Percentiles rank a stretch among this genome's conserved stretches.
Evolutionary conservation across 2,888 invertebrate genomes (phyloP).

Genomic region (Caenorhabditis sp.): DNA sequence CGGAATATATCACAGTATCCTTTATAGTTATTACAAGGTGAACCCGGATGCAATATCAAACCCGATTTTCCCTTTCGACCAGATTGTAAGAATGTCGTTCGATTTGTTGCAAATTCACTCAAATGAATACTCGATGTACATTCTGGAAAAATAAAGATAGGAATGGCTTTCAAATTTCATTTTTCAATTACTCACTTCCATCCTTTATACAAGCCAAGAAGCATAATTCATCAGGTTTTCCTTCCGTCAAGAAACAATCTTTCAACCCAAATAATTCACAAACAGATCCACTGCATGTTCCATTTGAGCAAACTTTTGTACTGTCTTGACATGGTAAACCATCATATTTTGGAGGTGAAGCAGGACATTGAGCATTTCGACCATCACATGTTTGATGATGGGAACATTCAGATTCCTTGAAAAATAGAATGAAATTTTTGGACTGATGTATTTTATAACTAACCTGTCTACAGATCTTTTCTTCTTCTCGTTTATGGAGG

Average conservation of each 20-base stretch:
- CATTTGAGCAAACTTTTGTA: constrained; percentile 79
- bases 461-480: constrained; percentile 73
- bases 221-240: constrained; percentile 79
- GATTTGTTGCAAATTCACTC: constrained; percentile 61
- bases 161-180: not conserved
- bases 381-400: constrained; percentile 66
- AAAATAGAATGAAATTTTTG: not conserved
- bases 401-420: constrained; percentile 68
- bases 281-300: constrained; percentile 86
- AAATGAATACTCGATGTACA: constrained; percentile 67
- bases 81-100: constrained; percentile 55
- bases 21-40: constrained; percentile 94
- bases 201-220: constrained; percentile 85
- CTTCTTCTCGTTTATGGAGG: constrained; percentile 70
- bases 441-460: not conserved
- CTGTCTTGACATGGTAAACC: constrained; percentile 95
- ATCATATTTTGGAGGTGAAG: constrained; percentile 83
- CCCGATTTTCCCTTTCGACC: constrained; percentile 67
- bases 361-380: constrained; percentile 84
- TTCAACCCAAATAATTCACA: constrained; percentile 92
- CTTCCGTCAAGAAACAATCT: constrained; percentile 90
- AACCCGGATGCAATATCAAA: constrained; percentile 82
- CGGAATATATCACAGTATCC: constrained; percentile 98
- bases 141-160: constrained; percentile 49
- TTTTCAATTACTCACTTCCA: constrained; percentile 60